Evolutionary conservation across 2,888 invertebrate species (phyloP).

Genomic region (Pharmacophagus antenor): DNA sequence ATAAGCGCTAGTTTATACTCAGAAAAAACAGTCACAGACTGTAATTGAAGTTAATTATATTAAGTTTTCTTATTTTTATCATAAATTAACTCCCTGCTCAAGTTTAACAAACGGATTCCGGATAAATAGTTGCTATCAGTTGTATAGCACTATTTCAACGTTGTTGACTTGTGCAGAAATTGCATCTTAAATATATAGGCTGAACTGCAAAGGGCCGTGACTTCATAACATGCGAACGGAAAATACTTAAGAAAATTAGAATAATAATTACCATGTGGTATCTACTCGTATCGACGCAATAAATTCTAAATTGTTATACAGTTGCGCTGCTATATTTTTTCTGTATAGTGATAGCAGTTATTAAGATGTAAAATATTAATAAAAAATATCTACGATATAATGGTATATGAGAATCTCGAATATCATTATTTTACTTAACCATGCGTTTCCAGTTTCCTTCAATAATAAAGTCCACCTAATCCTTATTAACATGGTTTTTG

Average conservation of each 20-base stretch:
- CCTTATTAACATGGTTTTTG: too few relatives aligned
- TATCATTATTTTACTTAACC: too few relatives aligned
- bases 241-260: slow-evolving; percentile 1
- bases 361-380: too few relatives aligned
- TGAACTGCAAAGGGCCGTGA: neutral
- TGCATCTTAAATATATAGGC: too few relatives aligned
- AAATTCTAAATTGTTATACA: neutral
- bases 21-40: neutral
- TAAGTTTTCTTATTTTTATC: neutral
- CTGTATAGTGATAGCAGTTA: neutral
- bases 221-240: neutral
- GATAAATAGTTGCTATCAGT: neutral
- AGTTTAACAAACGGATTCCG: neutral
- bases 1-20: neutral
- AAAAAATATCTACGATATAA: too few relatives aligned
- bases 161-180: neutral
- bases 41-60: neutral
- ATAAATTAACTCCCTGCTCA: neutral
- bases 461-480: too few relatives aligned
- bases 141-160: neutral
- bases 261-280: neutral
- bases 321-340: neutral
- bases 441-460: too few relatives aligned
- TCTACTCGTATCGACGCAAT: neutral
- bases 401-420: too few relatives aligned